Evolutionary conservation across 2,113 vertebrate genomes (phyloP), one percentile per base, ranked within the genome.

Genomic region (Malurus elegans): DNA sequence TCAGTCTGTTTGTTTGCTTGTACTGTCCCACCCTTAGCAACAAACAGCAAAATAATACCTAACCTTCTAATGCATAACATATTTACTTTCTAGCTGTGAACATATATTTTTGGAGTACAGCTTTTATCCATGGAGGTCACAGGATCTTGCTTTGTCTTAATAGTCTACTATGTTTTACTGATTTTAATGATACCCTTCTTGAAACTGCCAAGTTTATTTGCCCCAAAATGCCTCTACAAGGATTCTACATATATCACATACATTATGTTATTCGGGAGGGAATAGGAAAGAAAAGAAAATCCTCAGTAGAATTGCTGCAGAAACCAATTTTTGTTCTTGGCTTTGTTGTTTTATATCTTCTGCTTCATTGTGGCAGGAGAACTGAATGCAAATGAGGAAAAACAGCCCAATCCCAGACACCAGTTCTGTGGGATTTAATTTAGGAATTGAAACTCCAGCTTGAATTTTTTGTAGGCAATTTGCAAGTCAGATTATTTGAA

Each of bases 401-500:
- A 84, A 2, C 32, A 91, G 50, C 36, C 61, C 65, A 92, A 76
- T 92, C 54, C 38, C 32, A 91, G 57, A 20, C 26, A 79, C 36
- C 24, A 65, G 1, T 79, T 91, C 85, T 73, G 29, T 78, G 70
- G 58, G 62, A 79, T 86, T 95, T 86, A 87, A 83, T 86, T 93
- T 90, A 93, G 66, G 50, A 93, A 92, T 72, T 89, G 50, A 95
- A 92, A 73, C 29, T 61, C 17, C 26, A 58, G 6, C 25, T 61
- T 75, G 28, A 84, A 7, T 85, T 93, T 88, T 92, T 92, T 69
- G 12, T 50, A 69, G 66, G 53, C 72, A 79, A 93, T 97, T 95
- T 94, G 61, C 80, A 95, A 96, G 54, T 86, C 82, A 95, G 51
- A 88, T 90, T 66, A 81, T 86, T 56, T 93, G 45, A 94, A 95